Evolutionary conservation across 2,888 invertebrate genomes (phyloP), one percentile per base, ranked within the genome.

Genomic region (Junonia oenone): DNA sequence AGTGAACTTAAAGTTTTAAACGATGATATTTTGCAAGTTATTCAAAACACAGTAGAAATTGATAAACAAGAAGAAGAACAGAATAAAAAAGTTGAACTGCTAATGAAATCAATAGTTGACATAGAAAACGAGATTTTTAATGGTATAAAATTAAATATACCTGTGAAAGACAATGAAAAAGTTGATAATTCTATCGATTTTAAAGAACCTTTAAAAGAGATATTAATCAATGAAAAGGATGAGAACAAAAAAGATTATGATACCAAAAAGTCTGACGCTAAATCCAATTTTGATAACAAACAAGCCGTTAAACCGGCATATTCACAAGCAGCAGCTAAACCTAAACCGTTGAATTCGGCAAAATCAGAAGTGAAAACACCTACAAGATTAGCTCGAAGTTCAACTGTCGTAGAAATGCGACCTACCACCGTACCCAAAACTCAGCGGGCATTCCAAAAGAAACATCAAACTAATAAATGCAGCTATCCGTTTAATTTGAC

Each of bases 401-500:
- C 89, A 63, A 90, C 90, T 38, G 86, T 87, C 8, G 82, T 87
- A 1, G 91, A 91, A 73, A 83, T 90, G 40, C 76, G 82, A 45
- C 75, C 84, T 1, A 73, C 58, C 52, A 55, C 71, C 6, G 68
- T 63, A 37, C 68, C 78, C 14, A 79, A 79, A 69, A 63, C 75
- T 4, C 72, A 72, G 46, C 67, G 70, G 56, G 68, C 70, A 46
- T 81, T 76, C 37, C 73, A 78, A 17, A 88, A 83, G 68, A 76
- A 78, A 56, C 85, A 73, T 58, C 79, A 71, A 65, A 74, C 81
- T 6, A 87, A 66, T 61, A 90, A 85, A 71, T 89, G 91, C 64
- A 91, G 91, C 62, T 91, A 91, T 62, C 91, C 91, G 2, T 91
- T 91, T 59, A 91, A 91, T 61, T 72, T 91, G 13, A 91, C 91